Conservation (phyloP, 2,113 vertebrate species). For the Dasyprocta punctata region DNA sequence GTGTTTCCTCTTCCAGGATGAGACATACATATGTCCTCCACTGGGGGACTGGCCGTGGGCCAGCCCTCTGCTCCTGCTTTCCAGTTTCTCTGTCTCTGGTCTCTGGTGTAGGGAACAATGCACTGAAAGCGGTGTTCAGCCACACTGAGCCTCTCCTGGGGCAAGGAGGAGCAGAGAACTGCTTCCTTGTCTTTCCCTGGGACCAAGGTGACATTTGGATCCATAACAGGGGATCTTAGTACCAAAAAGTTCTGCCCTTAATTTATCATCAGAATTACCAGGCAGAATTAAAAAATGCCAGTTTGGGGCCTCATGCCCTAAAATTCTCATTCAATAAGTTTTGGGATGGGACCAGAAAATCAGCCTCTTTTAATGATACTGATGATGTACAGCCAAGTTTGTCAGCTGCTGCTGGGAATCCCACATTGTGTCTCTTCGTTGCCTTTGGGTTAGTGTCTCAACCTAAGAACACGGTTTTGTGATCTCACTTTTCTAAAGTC, state of each 20-base stretch:
- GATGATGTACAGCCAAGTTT: background rate
- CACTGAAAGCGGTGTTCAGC: background rate
- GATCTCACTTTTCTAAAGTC: background rate
- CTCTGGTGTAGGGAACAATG: background rate
- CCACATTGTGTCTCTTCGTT: background rate
- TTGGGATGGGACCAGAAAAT: background rate
- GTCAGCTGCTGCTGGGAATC: background rate
- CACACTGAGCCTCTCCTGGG: background rate
- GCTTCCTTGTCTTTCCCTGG: background rate
- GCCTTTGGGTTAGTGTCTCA: slow-evolving; percentile 1
- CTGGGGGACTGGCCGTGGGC: background rate
- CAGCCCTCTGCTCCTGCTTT: background rate
- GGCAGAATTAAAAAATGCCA: background rate
- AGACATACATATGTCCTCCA: background rate
- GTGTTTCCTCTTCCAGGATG: background rate
- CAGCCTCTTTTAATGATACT: background rate
- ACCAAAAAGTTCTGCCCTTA: background rate
- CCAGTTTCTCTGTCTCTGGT: background rate
- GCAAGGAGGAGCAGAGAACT: background rate
- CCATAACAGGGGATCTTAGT: background rate
- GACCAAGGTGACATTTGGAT: background rate
- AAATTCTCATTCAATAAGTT: background rate
- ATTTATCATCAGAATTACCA: background rate
- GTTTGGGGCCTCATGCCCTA: background rate
- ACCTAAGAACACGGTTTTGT: background rate